Percentiles rank a stretch among this genome's conserved stretches.
Conservation (phyloP, 2,888 invertebrate species). For the Willowsia nigromaculata region DNA sequence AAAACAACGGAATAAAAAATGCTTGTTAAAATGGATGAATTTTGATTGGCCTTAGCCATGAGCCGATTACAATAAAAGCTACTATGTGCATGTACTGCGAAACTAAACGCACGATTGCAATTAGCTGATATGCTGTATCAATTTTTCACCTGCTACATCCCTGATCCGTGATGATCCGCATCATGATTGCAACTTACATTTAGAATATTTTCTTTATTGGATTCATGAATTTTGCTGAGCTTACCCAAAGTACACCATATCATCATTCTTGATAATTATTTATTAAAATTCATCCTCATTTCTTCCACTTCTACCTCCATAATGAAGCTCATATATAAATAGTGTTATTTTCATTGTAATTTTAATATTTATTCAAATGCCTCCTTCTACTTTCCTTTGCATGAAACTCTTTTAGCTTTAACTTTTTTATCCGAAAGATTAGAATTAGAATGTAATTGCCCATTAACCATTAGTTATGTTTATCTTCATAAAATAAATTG, state of each 20-base stretch:
- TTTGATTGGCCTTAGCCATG: slow-evolving; percentile 50
- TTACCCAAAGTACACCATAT: neutral
- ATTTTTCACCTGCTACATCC: slow-evolving; percentile 14
- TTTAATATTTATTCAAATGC: neutral
- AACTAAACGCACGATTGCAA: slow-evolving; percentile 34
- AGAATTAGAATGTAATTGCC: slow-evolving; percentile 52
- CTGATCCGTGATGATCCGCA: neutral
- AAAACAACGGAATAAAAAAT: neutral
- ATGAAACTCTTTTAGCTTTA: slow-evolving; percentile 15
- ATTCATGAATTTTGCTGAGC: neutral
- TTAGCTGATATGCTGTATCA: slow-evolving; percentile 27
- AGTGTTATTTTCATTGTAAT: neutral
- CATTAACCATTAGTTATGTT: slow-evolving; percentile 57
- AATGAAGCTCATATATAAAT: neutral
- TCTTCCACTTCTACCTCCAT: neutral
- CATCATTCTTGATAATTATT: neutral
- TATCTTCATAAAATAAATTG: slow-evolving; percentile 56
- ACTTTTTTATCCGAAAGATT: slow-evolving; percentile 42
- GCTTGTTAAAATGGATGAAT: slow-evolving; percentile 50
- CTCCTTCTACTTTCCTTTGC: neutral
- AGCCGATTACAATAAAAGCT: slow-evolving; percentile 38
- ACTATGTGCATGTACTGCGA: neutral
- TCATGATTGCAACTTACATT: neutral
- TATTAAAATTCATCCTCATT: neutral
- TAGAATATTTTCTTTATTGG: neutral